Conservation (phyloP, 1,140 invertebrate genomes). For the Drosophila lacteicornis region DNA sequence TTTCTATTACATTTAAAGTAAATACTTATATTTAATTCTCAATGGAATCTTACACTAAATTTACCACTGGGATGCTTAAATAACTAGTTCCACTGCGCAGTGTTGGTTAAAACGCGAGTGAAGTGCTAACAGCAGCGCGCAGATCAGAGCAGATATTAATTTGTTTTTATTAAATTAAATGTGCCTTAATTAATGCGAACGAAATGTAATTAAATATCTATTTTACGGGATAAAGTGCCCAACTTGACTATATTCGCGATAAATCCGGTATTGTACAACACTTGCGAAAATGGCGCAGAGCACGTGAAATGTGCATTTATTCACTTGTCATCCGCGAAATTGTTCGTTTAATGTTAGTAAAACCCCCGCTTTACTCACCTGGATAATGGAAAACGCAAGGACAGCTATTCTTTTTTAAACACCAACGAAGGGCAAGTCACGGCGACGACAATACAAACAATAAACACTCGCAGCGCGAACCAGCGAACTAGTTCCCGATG, state of each 20-base stretch:
- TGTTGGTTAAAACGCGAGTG: slow-evolving; percentile 13
- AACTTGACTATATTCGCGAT: not conserved
- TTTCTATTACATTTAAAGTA: not conserved
- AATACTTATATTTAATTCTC: not conserved
- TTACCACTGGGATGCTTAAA: slow-evolving; percentile 7
- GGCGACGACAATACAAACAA: slow-evolving; percentile 42
- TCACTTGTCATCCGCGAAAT: not conserved
- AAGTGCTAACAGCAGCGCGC: not conserved
- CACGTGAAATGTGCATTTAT: slow-evolving; percentile 29
- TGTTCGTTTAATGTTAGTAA: not conserved
- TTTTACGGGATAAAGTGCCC: not conserved
- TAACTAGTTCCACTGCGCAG: slow-evolving; percentile 26
- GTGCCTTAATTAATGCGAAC: slow-evolving; percentile 18
- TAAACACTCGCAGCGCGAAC: slow-evolving; percentile 40
- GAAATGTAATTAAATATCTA: not conserved
- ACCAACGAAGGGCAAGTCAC: slow-evolving; percentile 3
- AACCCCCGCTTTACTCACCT: slow-evolving; percentile 2
- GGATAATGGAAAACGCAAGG: not conserved
- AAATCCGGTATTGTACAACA: slow-evolving; percentile 26
- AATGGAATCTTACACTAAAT: not conserved
- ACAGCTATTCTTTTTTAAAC: slow-evolving; percentile 3
- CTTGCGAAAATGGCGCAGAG: slow-evolving; percentile 26
- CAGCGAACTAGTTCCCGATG: slow-evolving; percentile 43
- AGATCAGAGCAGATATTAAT: slow-evolving; percentile 1
- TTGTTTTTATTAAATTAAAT: slow-evolving; percentile 22